These are phyloP conservation scores for Urocynchramus pylzowi DNA, from an alignment of 2,113 vertebrate genomes.

Conservation along the genomic window DNA sequence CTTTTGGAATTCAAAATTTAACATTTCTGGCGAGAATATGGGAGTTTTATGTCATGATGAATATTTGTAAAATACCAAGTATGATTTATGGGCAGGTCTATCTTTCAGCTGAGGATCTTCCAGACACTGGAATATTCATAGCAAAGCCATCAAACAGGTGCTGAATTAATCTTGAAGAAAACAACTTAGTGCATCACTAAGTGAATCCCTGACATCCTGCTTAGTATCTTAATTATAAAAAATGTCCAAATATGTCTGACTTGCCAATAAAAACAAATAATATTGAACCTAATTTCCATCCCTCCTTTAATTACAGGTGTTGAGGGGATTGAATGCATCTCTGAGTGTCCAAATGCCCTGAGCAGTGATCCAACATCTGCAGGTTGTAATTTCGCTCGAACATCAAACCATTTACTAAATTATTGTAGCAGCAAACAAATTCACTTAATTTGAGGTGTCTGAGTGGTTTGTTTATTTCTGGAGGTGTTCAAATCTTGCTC, in stretches of 20 bases:
- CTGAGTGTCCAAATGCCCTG: conserved; percentile 20
- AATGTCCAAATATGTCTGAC: not conserved
- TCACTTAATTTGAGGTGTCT: not conserved
- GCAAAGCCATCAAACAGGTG: not conserved
- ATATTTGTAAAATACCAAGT: not conserved
- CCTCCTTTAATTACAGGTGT: not conserved
- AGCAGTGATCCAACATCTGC: not conserved
- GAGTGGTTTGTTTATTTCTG: not conserved
- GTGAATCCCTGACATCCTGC: conserved; percentile 5
- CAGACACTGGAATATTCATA: not conserved
- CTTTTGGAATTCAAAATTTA: not conserved
- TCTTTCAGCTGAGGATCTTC: not conserved
- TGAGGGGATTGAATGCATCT: conserved; percentile 22
- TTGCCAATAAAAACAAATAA: not conserved
- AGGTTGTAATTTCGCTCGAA: not conserved
- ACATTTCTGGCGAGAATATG: fast-evolving
- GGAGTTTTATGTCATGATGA: not conserved
- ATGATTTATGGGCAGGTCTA: not conserved
- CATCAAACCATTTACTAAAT: not conserved
- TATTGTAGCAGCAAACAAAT: not conserved
- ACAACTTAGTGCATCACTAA: not conserved
- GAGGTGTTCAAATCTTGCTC: not conserved
- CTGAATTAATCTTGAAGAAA: not conserved
- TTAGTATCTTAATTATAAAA: not conserved
- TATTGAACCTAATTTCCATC: conserved; percentile 6